Conservation (phyloP, 2,113 vertebrate species). For the Scophthalmus maximus region DNA sequence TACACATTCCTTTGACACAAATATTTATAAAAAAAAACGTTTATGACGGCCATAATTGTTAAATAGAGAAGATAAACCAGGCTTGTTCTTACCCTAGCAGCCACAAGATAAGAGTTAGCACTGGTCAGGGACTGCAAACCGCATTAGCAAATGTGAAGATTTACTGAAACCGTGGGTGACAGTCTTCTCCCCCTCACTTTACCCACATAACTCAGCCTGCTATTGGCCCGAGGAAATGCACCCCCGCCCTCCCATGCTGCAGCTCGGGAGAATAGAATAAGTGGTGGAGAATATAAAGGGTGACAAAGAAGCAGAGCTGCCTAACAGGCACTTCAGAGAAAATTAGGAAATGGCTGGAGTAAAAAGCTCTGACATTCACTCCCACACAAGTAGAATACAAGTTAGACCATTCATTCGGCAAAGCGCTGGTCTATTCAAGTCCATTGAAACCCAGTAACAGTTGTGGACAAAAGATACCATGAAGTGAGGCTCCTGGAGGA, state of each 20-base stretch:
- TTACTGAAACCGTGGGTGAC: slow-evolving; percentile 50
- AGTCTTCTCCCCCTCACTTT: slow-evolving; percentile 46
- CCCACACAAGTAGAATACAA: slow-evolving; percentile 1
- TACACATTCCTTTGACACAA: neutral
- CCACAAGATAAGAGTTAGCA: slow-evolving; percentile 33
- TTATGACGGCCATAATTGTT: neutral
- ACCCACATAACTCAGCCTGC: slow-evolving; percentile 60
- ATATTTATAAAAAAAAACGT: neutral
- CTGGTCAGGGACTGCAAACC: slow-evolving; percentile 33
- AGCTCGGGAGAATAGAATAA: too few relatives aligned
- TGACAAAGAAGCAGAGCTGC: slow-evolving; percentile 16
- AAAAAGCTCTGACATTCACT: slow-evolving; percentile 20
- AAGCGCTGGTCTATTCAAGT: neutral
- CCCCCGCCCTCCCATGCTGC: slow-evolving; percentile 29
- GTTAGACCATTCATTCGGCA: neutral
- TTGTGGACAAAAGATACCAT: slow-evolving; percentile 83
- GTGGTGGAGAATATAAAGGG: slow-evolving; percentile 21
- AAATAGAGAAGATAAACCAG: slow-evolving; percentile 16
- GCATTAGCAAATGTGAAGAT: slow-evolving; percentile 55
- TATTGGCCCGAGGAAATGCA: slow-evolving; percentile 57
- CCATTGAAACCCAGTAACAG: neutral
- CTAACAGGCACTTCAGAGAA: slow-evolving; percentile 24
- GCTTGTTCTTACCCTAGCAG: slow-evolving; percentile 53
- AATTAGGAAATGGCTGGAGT: slow-evolving; percentile 2
- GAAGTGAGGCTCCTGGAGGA: slow-evolving; percentile 96